Conservation (phyloP, 2,797 vertebrate species). For the Gymnodraco acuticeps region DNA sequence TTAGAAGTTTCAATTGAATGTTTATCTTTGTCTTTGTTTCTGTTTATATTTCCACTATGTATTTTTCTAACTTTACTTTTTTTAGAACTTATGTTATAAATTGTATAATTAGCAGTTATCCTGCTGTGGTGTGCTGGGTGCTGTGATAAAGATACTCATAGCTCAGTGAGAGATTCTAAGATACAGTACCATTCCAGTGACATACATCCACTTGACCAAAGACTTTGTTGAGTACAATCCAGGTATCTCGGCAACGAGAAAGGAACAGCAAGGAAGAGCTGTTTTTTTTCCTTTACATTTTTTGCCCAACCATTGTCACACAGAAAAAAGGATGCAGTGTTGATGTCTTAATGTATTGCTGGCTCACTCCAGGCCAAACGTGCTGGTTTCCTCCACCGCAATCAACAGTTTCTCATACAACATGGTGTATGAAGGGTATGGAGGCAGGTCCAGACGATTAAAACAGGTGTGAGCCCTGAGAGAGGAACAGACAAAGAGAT, state of each 20-base stretch:
- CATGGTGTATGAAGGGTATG: constrained; percentile 95
- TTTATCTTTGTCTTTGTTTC: neutral
- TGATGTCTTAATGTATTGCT: neutral
- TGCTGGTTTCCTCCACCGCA: constrained; percentile 98
- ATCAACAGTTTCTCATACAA: constrained; percentile 95
- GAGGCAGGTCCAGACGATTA: constrained; percentile 96
- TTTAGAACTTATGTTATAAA: neutral
- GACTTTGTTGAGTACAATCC: constrained; percentile 35
- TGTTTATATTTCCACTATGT: neutral
- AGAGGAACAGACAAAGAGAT: neutral
- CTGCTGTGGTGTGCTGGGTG: constrained; percentile 21
- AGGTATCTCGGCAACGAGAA: neutral
- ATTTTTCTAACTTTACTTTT: neutral
- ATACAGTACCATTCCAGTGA: constrained; percentile 48
- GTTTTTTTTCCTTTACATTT: neutral
- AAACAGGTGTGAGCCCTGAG: constrained; percentile 97
- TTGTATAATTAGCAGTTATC: constrained; percentile 20
- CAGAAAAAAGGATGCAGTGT: neutral
- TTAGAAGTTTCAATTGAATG: neutral
- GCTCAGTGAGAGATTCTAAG: constrained; percentile 35
- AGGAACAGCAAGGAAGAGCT: neutral
- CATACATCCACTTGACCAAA: constrained; percentile 44
- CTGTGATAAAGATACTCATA: constrained; percentile 26
- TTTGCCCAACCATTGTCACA: constrained; percentile 14
- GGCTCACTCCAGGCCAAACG: constrained; percentile 81